A percentile compares a stretch with the other conserved stretches of the same genome.
phyloP scores from a whole-genome alignment of 2,888 invertebrate genomes.

The Anthrax anthrax region DNA sequence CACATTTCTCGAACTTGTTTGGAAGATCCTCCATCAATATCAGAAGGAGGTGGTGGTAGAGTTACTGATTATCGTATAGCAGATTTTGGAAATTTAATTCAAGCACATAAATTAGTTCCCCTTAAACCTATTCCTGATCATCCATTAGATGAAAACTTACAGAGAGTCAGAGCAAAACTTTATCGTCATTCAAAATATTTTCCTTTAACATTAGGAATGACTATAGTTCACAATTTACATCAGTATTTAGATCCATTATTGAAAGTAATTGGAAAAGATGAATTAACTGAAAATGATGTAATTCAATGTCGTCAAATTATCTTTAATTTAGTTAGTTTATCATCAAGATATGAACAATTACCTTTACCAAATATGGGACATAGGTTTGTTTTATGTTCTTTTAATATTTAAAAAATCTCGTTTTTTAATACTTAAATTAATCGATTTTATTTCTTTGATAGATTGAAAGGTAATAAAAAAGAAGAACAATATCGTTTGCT shows the following conservation, averaged over 20 bases:
- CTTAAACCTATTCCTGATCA: constrained; percentile 37
- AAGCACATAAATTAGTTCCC: constrained; percentile 66
- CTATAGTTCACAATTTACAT: constrained; percentile 72
- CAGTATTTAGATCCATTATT: constrained; percentile 68
- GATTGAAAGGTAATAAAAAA: constrained; percentile 40
- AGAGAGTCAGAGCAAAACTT: constrained; percentile 52
- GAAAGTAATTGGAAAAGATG: constrained; percentile 64
- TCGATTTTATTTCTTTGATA: constrained; percentile 8
- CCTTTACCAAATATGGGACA: constrained; percentile 54
- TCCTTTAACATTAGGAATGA: constrained; percentile 79
- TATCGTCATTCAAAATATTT: constrained; percentile 72
- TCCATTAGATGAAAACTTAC: constrained; percentile 31
- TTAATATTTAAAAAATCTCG: not conserved
- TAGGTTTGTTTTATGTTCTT: constrained; percentile 35
- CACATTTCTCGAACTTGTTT: constrained; percentile 72
- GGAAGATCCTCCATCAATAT: constrained; percentile 90
- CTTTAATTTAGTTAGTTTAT: constrained; percentile 62
- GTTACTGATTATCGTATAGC: constrained; percentile 78
- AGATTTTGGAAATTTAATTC: constrained; percentile 82
- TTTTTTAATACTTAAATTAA: not conserved
- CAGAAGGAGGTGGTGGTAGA: constrained; percentile 85
- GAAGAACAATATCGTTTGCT: constrained; percentile 86
- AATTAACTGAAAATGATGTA: constrained; percentile 72
- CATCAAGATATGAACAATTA: constrained; percentile 69
- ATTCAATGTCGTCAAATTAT: constrained; percentile 75